phyloP scores from a whole-genome alignment of 2,888 invertebrate genomes.

The Allacma fusca region DNA sequence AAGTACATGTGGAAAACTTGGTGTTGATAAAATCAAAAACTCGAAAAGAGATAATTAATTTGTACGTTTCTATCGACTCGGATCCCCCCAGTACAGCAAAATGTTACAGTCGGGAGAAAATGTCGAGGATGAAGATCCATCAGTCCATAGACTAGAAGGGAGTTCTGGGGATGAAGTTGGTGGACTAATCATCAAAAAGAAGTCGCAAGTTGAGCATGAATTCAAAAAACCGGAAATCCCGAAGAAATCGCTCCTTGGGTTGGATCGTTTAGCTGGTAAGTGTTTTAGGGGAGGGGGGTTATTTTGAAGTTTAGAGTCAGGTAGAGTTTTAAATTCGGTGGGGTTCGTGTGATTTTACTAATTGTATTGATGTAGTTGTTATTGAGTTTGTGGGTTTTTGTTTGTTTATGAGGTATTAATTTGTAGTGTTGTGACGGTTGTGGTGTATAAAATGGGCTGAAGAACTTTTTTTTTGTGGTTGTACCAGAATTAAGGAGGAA shows the following conservation, averaged over 20 bases:
- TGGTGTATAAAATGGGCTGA: background rate
- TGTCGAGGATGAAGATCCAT: constrained; percentile 66
- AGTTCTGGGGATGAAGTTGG: constrained; percentile 70
- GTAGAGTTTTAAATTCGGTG: no score
- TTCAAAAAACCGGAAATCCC: constrained; percentile 75
- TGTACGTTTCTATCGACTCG: no score
- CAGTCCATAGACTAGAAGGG: constrained; percentile 78
- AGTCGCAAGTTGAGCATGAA: constrained; percentile 66
- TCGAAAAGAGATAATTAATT: no score
- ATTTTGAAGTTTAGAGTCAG: no score
- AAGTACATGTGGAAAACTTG: no score
- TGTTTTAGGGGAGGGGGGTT: no score
- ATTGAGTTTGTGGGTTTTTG: no score
- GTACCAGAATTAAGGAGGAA: constrained; percentile 63
- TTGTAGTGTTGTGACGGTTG: no score
- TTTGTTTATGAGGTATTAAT: no score
- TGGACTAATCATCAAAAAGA: constrained; percentile 78
- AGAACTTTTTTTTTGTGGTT: background rate
- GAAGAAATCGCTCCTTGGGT: constrained; percentile 76
- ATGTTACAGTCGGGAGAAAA: background rate
- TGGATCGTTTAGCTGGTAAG: constrained; percentile 80
- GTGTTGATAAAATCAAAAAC: no score
- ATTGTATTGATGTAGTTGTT: no score
- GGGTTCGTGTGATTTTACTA: no score
- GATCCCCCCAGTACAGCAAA: background rate